Conservation (phyloP, 2,888 invertebrate genomes). For the Polydesmus complanatus region DNA sequence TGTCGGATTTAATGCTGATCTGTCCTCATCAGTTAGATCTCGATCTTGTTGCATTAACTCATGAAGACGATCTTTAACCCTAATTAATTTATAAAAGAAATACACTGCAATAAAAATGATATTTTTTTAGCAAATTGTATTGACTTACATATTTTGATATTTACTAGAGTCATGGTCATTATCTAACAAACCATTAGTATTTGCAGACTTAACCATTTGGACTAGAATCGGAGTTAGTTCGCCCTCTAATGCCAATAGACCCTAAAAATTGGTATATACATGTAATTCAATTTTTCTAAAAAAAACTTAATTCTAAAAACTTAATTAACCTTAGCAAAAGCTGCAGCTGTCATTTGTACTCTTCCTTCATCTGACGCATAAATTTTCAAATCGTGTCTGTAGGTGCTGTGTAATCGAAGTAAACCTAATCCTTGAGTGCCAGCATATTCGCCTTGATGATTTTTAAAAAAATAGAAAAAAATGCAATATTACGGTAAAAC, state of each 20-base stretch:
- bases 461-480: no score
- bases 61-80: slow-evolving; percentile 89
- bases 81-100: slow-evolving; percentile 33
- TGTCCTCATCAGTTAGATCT: slow-evolving; percentile 71
- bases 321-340: slow-evolving; percentile 67
- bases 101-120: background rate
- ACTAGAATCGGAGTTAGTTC: slow-evolving; percentile 97
- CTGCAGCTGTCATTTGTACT: slow-evolving; percentile 99
- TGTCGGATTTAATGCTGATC: slow-evolving; percentile 78
- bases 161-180: slow-evolving; percentile 96
- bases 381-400: slow-evolving; percentile 96
- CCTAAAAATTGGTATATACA: slow-evolving; percentile 34
- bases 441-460: slow-evolving; percentile 64
- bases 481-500: no score
- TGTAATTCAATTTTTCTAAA: background rate
- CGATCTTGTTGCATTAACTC: slow-evolving; percentile 81
- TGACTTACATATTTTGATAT: slow-evolving; percentile 74
- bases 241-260: slow-evolving; percentile 89
- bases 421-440: slow-evolving; percentile 92
- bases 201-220: slow-evolving; percentile 95
- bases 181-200: slow-evolving; percentile 80
- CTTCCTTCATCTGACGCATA: slow-evolving; percentile 99
- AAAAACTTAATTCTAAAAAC: background rate
- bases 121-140: background rate
- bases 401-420: slow-evolving; percentile 89